Conservation (phyloP, 2,888 invertebrate species). For the Epiperipatus broadwayi region DNA sequence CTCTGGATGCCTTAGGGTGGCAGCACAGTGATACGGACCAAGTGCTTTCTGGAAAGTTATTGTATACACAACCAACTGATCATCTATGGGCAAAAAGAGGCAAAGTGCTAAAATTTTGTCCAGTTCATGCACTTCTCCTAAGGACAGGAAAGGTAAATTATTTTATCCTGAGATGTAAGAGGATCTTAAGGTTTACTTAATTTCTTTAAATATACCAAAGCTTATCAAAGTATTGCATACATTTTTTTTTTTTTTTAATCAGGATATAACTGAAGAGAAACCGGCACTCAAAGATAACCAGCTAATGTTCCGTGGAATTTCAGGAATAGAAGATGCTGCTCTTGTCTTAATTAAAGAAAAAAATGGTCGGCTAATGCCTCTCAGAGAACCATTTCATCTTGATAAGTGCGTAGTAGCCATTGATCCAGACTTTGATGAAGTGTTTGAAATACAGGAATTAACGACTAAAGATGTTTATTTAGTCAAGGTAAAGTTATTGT, state of each 20-base stretch:
- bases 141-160: conserved; percentile 63
- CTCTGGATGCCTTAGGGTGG: conserved; percentile 82
- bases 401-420: conserved; percentile 77
- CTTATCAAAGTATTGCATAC: not conserved
- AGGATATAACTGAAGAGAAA: conserved; percentile 13
- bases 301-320: no score
- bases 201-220: not conserved
- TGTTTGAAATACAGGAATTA: conserved; percentile 83
- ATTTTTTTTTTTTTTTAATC: conserved; percentile 18
- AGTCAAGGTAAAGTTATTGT: conserved; percentile 50
- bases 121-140: conserved; percentile 70
- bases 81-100: conserved; percentile 40
- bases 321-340: conserved; percentile 75
- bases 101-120: conserved; percentile 38
- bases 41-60: conserved; percentile 66
- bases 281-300: no score
- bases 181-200: not conserved
- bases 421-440: conserved; percentile 75
- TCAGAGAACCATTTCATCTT: conserved; percentile 71
- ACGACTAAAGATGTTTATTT: conserved; percentile 79
- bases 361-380: conserved; percentile 60
- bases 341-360: conserved; percentile 72
- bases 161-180: conserved; percentile 1
- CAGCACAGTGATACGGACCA: conserved; percentile 57
- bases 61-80: conserved; percentile 72